Percentiles rank a stretch among this genome's conserved stretches.
phyloP scores from a whole-genome alignment of 2,113 vertebrate genomes.

The Andinoacara biseriatus region DNA sequence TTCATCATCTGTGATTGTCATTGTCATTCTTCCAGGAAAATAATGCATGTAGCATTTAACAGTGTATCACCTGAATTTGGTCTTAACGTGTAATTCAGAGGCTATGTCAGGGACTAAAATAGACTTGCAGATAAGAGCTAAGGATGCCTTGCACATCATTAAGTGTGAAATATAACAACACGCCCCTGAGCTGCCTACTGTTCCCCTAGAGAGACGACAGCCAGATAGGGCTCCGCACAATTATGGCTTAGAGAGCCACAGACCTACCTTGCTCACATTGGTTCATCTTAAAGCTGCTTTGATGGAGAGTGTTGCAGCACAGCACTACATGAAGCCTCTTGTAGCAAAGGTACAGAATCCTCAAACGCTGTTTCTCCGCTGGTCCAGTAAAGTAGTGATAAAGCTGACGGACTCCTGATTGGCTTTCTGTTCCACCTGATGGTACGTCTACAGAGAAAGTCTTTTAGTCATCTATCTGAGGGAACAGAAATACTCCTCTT shows the following conservation, averaged over 20 bases:
- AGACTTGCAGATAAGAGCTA: conserved; percentile 69
- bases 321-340: conserved; percentile 11
- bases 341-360: conserved; percentile 20
- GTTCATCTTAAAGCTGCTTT: conserved; percentile 48
- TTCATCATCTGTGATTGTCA: conserved; percentile 6
- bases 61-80: conserved; percentile 24
- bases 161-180: conserved; percentile 81
- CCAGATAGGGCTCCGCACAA: conserved; percentile 63
- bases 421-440: conserved; percentile 18
- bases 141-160: conserved; percentile 75
- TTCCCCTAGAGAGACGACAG: conserved; percentile 62
- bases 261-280: conserved; percentile 52
- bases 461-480: neutral
- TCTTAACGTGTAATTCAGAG: conserved; percentile 63
- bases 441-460: neutral
- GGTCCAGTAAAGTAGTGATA: conserved; percentile 10
- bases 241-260: conserved; percentile 56
- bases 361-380: conserved; percentile 31
- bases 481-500: neutral
- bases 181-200: conserved; percentile 68
- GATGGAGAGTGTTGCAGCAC: conserved; percentile 32
- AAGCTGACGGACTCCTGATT: conserved; percentile 29
- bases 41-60: conserved; percentile 52
- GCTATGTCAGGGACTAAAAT: conserved; percentile 69
- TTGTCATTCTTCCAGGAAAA: conserved; percentile 22